These are phyloP conservation scores for Helicoverpa assulta DNA, from an alignment of 2,888 invertebrate species.

Conservation along the genomic window DNA sequence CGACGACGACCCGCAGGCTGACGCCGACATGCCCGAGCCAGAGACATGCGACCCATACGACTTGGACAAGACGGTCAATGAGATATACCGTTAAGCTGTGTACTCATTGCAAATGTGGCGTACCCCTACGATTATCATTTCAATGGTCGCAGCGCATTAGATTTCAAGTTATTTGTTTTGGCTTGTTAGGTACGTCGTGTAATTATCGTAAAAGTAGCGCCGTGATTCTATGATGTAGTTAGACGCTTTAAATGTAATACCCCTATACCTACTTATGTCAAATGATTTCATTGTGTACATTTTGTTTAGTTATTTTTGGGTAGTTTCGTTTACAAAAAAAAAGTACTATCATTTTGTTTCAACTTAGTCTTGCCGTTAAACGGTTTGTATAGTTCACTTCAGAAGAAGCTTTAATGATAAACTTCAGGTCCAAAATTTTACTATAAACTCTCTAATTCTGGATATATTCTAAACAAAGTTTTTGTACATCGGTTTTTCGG, in stretches of 20 bases:
- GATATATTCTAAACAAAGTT: background rate
- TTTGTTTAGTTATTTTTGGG: background rate
- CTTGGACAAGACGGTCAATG: background rate
- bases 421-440: constrained; percentile 29
- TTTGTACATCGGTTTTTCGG: background rate
- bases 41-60: background rate
- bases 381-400: constrained; percentile 26
- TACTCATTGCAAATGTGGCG: constrained; percentile 15
- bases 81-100: background rate
- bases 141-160: background rate
- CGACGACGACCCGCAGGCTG: rapidly evolving
- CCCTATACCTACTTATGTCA: background rate
- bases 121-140: constrained; percentile 3
- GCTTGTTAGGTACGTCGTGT: constrained; percentile 29
- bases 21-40: background rate
- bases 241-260: background rate
- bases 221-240: background rate
- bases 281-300: background rate
- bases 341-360: background rate
- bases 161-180: constrained; percentile 1
- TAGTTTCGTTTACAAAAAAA: background rate
- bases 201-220: background rate
- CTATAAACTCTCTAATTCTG: background rate
- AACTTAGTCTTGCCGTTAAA: constrained; percentile 27
- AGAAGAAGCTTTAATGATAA: constrained; percentile 31